Evolutionary conservation across 2,113 vertebrate genomes (phyloP).

Genomic region (Formicarius rufipectus): DNA sequence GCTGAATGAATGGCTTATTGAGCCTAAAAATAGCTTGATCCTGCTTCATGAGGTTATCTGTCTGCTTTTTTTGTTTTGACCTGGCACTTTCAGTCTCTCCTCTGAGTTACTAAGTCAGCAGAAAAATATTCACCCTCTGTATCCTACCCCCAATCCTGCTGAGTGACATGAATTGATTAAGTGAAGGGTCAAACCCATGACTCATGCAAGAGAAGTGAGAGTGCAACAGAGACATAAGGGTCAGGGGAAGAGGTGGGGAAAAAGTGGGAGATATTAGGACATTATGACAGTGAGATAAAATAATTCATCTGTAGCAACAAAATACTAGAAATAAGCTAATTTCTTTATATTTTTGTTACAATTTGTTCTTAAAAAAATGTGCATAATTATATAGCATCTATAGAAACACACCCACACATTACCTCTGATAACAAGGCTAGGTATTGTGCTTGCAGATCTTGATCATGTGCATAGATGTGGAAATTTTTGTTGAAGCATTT

Average conservation of each 20-base stretch:
- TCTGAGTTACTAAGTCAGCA: background rate
- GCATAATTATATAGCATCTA: background rate
- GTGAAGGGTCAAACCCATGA: background rate
- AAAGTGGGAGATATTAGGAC: background rate
- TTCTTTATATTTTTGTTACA: background rate
- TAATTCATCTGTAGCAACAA: background rate
- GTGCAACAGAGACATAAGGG: background rate
- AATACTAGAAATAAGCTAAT: background rate
- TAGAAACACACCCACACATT: background rate
- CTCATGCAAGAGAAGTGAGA: background rate
- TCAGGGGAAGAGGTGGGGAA: background rate
- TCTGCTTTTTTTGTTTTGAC: background rate
- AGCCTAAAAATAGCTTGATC: background rate
- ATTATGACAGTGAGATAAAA: background rate
- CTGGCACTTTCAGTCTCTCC: background rate
- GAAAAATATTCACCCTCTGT: background rate
- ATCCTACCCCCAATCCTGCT: background rate
- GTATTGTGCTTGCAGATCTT: background rate
- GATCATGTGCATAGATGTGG: background rate
- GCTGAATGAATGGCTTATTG: background rate
- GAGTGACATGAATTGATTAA: background rate
- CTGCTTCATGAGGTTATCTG: background rate
- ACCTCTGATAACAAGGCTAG: background rate
- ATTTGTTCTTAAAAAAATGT: background rate
- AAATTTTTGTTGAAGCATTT: background rate